A percentile compares a stretch with the other conserved stretches of the same genome.
phyloP scores from a whole-genome alignment of 1,140 invertebrate genomes.

The Brachionus rubens region DNA sequence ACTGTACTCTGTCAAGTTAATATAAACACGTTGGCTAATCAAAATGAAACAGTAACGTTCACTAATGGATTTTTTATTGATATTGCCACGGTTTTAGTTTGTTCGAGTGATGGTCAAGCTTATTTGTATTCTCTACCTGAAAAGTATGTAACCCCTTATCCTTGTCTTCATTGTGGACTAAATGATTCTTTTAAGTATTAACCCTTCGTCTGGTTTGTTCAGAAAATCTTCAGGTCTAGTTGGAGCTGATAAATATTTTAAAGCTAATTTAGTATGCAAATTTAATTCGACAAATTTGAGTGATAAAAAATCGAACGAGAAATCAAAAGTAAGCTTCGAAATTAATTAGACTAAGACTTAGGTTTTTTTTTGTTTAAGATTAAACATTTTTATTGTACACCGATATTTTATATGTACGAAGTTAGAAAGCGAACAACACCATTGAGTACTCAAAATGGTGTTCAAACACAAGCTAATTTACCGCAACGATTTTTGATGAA shows the following conservation, averaged over 20 bases:
- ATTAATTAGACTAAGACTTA: background rate
- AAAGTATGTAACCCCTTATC: background rate
- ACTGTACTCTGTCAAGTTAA: slow-evolving; percentile 36
- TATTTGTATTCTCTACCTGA: slow-evolving; percentile 11
- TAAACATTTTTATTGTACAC: background rate
- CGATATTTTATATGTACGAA: slow-evolving; percentile 27
- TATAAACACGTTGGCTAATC: background rate
- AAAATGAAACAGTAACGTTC: background rate
- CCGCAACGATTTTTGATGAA: background rate
- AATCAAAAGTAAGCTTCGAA: background rate
- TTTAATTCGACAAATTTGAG: background rate
- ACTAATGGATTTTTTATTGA: slow-evolving; percentile 31
- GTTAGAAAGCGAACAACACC: background rate
- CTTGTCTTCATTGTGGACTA: background rate
- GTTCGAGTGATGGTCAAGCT: background rate
- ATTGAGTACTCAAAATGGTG: background rate
- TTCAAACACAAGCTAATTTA: background rate
- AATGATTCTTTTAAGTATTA: background rate
- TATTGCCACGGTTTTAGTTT: slow-evolving; percentile 4
- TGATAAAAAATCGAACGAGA: background rate
- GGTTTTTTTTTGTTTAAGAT: background rate
- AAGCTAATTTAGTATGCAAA: background rate
- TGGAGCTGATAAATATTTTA: background rate
- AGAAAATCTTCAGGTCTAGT: background rate
- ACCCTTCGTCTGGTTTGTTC: slow-evolving; percentile 1